Conservation (phyloP, 2,888 invertebrate genomes). For the Luperina testacea region DNA sequence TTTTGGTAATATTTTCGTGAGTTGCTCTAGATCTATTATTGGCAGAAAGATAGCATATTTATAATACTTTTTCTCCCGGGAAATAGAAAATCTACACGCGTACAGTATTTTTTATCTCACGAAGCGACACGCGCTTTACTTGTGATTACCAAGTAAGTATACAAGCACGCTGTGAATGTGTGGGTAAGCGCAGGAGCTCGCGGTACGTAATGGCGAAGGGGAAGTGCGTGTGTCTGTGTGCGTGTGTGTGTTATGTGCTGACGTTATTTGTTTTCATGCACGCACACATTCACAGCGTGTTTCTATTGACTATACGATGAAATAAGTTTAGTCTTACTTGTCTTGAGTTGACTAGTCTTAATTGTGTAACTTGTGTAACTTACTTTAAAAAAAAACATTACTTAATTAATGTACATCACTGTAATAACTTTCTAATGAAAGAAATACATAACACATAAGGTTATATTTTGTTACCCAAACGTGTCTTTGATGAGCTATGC, state of each 20-base stretch:
- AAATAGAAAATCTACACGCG: background rate
- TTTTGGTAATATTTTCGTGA: conserved; percentile 4
- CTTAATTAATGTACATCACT: too few relatives aligned
- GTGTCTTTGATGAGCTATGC: conserved; percentile 37
- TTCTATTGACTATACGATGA: background rate
- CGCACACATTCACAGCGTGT: background rate
- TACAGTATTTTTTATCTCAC: background rate
- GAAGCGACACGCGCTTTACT: background rate
- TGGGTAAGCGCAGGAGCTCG: background rate
- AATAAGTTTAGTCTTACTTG: background rate
- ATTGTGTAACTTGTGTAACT: too few relatives aligned
- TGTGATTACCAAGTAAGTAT: background rate
- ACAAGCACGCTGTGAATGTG: background rate
- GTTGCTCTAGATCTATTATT: background rate
- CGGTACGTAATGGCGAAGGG: background rate
- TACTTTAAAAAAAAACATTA: background rate
- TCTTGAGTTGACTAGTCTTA: too few relatives aligned
- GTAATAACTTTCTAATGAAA: background rate
- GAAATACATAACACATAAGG: background rate
- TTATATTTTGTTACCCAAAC: conserved; percentile 11
- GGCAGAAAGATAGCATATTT: background rate
- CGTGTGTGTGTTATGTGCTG: background rate
- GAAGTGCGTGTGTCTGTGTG: background rate
- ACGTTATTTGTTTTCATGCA: background rate
- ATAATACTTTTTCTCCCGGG: background rate